Base-by-base conservation (phyloP, 2,888 invertebrate species). In the Drosophila sordidula region DNA sequence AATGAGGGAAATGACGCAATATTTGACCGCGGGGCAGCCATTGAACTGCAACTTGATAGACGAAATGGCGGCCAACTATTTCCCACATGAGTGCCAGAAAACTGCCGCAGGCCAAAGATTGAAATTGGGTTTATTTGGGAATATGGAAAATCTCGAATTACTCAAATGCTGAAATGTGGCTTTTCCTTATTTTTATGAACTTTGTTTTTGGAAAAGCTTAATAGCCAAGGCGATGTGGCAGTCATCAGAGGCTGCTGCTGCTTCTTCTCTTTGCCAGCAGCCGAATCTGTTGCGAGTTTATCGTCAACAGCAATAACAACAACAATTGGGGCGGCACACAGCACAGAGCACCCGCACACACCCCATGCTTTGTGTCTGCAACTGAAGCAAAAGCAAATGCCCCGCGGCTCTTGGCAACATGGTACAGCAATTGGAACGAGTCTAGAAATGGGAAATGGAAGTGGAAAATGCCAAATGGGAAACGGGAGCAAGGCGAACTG, bases 331-430 rank as follows among this genome's bases (percentile, higher is more conserved):
- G 29, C 45, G 50, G 38, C 49, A 14, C 12, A n/a, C n/a, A n/a
- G n/a, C n/a, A 18, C 18, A 32, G 12, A 34, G 36, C 41, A 26
- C 6, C 14, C 46, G 22, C 49, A 18, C 6, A 12, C n/a, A 25
- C 22, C 8, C 38, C 18, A 12, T 34, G 14, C 18, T 56, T 58
- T 46, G 55, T 66, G 61, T 76, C 76, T 74, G 74, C 67, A 75
- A 82, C 76, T 82, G 86, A 75, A 78, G 75, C 65, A 52, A 61
- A 63, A 66, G 63, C 75, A 78, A 76, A 78, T 52, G 81, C 65
- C 79, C 49, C 56, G 68, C 65, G 85, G 79, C 79, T 64, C 70
- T 66, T 70, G 47, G 76, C 76, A 74, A 75, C 76, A 58, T 67
- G 57, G 62, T 54, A 50, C 39, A 64, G 65, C 66, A 67, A 64